These are phyloP conservation scores for Rhipidura dahli DNA, from an alignment of 2,113 vertebrate genomes.

Conservation along the genomic window DNA sequence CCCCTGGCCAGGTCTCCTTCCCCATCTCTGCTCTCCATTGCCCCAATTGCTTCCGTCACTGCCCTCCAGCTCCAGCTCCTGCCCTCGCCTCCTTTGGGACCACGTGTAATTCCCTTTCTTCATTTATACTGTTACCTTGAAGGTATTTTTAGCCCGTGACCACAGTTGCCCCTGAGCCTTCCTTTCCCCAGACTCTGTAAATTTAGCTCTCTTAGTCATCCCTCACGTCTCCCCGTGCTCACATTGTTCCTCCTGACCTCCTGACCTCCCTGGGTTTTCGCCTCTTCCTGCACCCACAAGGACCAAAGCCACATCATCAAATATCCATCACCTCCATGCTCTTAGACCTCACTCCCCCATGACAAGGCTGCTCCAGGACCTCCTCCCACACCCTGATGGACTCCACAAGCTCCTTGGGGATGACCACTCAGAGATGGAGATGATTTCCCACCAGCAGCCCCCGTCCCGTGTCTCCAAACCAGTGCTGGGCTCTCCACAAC, in stretches of 20 bases:
- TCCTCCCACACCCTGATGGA: no score
- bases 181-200: conserved; percentile 1
- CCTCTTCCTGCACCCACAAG: background rate
- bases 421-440: fast-evolving
- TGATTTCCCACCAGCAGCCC: background rate
- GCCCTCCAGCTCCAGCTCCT: background rate
- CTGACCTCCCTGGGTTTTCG: background rate
- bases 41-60: background rate
- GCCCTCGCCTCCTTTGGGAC: background rate
- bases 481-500: fast-evolving
- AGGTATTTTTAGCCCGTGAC: conserved; percentile 54
- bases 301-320: background rate
- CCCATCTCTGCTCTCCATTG: fast-evolving
- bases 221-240: background rate
- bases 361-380: background rate
- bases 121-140: conserved; percentile 48
- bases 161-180: conserved; percentile 11
- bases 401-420: background rate
- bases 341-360: background rate
- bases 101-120: background rate
- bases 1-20: background rate
- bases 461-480: background rate
- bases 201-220: conserved; percentile 38
- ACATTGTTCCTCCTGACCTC: background rate
- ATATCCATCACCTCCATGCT: fast-evolving